Evolutionary conservation across 2,797 vertebrate genomes (phyloP).

Genomic region (Sebastes minor): DNA sequence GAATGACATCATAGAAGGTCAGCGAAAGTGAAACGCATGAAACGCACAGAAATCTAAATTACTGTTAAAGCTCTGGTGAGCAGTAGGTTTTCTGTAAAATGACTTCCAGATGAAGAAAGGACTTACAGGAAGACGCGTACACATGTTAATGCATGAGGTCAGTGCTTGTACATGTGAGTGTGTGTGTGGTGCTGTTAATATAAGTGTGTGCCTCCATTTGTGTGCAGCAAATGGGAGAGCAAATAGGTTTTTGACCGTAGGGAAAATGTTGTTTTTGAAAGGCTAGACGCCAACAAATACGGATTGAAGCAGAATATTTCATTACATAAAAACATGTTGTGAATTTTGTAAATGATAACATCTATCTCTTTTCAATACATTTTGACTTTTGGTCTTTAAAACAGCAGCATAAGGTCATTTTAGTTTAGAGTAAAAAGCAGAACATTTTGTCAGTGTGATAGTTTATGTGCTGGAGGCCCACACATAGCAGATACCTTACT

Average conservation of each 20-base stretch:
- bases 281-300: too few relatives aligned
- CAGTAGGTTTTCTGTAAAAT: not conserved
- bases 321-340: too few relatives aligned
- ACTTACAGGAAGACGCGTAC: not conserved
- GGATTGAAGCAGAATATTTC: too few relatives aligned
- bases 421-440: not conserved
- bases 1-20: constrained; percentile 15
- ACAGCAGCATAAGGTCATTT: not conserved
- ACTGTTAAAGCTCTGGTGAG: not conserved
- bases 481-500: constrained; percentile 1
- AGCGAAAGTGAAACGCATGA: not conserved
- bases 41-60: not conserved
- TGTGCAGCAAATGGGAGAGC: too few relatives aligned
- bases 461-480: constrained; percentile 29
- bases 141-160: not conserved
- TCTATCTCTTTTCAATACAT: too few relatives aligned
- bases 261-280: too few relatives aligned
- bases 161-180: not conserved
- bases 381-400: not conserved
- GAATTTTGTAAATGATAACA: too few relatives aligned
- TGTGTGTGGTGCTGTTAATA: not conserved
- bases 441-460: not conserved
- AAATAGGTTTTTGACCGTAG: too few relatives aligned
- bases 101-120: not conserved
- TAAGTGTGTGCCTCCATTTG: not conserved